phyloP scores from a whole-genome alignment of 2,797 vertebrate species.

The Hypotaenidia philippensis region DNA sequence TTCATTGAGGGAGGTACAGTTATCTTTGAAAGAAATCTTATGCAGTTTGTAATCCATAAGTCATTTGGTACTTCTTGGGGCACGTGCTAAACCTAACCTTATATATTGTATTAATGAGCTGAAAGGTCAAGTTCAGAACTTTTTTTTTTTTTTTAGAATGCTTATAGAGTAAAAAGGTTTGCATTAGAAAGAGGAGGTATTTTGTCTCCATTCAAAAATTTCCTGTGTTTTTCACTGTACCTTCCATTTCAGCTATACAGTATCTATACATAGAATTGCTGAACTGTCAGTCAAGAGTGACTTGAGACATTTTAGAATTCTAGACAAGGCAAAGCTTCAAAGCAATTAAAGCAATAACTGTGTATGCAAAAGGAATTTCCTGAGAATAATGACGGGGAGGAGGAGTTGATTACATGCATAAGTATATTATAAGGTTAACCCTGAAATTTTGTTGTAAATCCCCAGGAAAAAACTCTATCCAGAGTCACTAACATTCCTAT shows the following conservation, averaged over 20 bases:
- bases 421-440: conserved; percentile 35
- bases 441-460: conserved; percentile 51
- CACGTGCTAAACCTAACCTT: background rate
- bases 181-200: background rate
- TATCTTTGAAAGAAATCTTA: background rate
- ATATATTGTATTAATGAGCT: background rate
- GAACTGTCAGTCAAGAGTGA: background rate
- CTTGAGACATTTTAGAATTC: background rate
- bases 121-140: background rate
- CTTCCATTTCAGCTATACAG: conserved; percentile 26
- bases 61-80: background rate
- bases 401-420: conserved; percentile 39
- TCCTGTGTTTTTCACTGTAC: background rate
- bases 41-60: background rate
- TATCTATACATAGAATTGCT: background rate
- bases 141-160: background rate
- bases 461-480: conserved; percentile 45
- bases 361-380: conserved; percentile 42
- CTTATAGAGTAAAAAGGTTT: background rate
- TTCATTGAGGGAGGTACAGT: background rate
- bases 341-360: background rate
- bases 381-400: conserved; percentile 53
- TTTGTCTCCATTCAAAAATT: background rate
- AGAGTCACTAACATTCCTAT: conserved; percentile 29
- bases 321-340: conserved; percentile 22